Conservation (phyloP, 1,140 invertebrate species). For the Hyles euphorbiae region DNA sequence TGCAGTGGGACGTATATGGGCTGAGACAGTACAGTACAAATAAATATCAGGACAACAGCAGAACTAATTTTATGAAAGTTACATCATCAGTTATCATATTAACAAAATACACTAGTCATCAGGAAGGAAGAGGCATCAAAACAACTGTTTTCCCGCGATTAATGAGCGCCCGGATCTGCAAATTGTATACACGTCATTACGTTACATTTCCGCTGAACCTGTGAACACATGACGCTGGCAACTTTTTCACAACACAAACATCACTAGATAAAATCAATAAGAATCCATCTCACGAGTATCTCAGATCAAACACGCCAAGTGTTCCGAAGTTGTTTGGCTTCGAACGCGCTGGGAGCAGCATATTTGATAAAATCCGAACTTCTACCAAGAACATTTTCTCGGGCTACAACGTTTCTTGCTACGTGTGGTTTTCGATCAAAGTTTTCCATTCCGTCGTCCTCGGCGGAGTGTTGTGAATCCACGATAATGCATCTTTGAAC, state of each 20-base stretch:
- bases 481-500: constrained; percentile 5
- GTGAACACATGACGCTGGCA: constrained; percentile 16
- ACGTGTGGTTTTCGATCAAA: constrained; percentile 62
- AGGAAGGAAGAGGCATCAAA: too few species aligned
- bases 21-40: too few species aligned
- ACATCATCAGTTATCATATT: too few species aligned
- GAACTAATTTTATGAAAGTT: too few species aligned
- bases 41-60: too few species aligned
- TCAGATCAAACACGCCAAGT: constrained; percentile 46
- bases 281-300: constrained; percentile 44
- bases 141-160: background rate
- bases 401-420: constrained; percentile 45
- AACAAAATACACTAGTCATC: too few species aligned
- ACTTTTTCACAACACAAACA: constrained; percentile 42
- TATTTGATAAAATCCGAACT: constrained; percentile 61
- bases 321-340: constrained; percentile 46
- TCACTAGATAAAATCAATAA: constrained; percentile 53
- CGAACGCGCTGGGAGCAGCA: constrained; percentile 37
- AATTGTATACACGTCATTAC: constrained; percentile 14
- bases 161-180: background rate
- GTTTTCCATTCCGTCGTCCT: constrained; percentile 45
- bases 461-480: constrained; percentile 20
- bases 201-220: constrained; percentile 2
- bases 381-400: constrained; percentile 47
- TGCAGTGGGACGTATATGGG: too few species aligned